Evolutionary conservation across 1,140 invertebrate species (phyloP), one percentile per base, ranked within the genome.

Genomic region (Melipona quadrifasciata): DNA sequence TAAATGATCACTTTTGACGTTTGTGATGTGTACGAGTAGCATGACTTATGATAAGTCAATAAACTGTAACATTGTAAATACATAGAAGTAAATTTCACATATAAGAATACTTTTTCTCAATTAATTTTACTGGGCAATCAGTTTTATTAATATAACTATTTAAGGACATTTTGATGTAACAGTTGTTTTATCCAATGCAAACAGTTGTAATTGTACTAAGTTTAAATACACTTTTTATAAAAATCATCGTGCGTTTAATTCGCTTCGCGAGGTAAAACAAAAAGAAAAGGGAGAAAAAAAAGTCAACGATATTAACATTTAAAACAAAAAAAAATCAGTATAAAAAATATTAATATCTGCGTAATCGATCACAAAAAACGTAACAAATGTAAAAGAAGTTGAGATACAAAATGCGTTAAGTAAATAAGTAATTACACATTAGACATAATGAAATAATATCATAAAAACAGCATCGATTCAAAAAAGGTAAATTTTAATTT

Each of bases 181-280:
- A 70, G 14, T 68, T 70, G 39, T 78, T 21, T 68, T 31, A 31
- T 64, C 31, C 14, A 76, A 79, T 61, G 27, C 57, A 65, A 85
- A 68, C 53, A 47, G 24, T 76, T 72, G 24, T 51, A 61, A 55
- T 39, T 47, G 58, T 12, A 74, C 39, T 24, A 70, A 24, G 39
- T 84, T 70, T 79, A 80, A 84, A 84, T 84, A 84, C 70, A 83
- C 61, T 83, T 84, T 84, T 79, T 84, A 80, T 3, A 4, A 55
- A 65, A 82, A 82, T 17, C 3, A 53, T 65, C 24, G 11, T 53
- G 53, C 21, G 17, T 74, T 74, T 21, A 61, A 74, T 81, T 53
- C 47, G 21, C n/a, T 81, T 47, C 73, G 1, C 24, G 17, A 51
- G 17, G 2, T 27, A 72, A 51, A 72, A n/a, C 2, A n/a, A 39